phyloP scores from a whole-genome alignment of 1,140 invertebrate genomes.

The Drosophila pallidifrons region DNA sequence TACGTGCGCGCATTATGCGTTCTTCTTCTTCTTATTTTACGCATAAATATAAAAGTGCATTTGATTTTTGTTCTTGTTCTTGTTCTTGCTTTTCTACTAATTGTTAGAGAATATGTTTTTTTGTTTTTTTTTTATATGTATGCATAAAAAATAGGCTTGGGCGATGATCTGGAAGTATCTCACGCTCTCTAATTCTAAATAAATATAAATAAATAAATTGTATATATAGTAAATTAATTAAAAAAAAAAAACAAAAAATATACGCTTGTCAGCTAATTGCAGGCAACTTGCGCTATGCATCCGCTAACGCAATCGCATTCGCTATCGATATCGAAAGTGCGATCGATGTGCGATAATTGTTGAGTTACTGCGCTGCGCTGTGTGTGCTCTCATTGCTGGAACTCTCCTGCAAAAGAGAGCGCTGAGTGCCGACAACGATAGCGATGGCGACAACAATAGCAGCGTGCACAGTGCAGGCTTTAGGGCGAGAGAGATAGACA shows the following conservation, averaged over 20 bases:
- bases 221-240: constrained; percentile 74
- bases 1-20: constrained; percentile 65
- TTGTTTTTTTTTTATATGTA: constrained; percentile 32
- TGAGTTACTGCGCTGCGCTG: constrained; percentile 5
- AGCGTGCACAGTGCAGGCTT: constrained; percentile 16
- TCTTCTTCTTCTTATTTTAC: constrained; percentile 37
- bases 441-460: neutral
- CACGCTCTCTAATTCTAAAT: constrained; percentile 76
- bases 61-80: constrained; percentile 15
- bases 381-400: constrained; percentile 29
- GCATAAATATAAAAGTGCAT: constrained; percentile 59
- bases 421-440: constrained; percentile 26
- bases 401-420: constrained; percentile 32
- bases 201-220: constrained; percentile 83
- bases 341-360: constrained; percentile 6
- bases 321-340: no score
- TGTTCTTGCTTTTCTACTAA: constrained; percentile 39
- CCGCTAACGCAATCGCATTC: neutral
- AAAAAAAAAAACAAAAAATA: constrained; percentile 81
- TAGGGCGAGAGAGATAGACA: constrained; percentile 22
- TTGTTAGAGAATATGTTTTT: constrained; percentile 37
- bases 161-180: constrained; percentile 47
- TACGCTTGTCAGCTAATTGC: constrained; percentile 67
- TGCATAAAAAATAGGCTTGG: constrained; percentile 46
- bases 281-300: constrained; percentile 14